Evolutionary conservation across 2,797 vertebrate genomes (phyloP).

Genomic region (Notolepis coatsorum): DNA sequence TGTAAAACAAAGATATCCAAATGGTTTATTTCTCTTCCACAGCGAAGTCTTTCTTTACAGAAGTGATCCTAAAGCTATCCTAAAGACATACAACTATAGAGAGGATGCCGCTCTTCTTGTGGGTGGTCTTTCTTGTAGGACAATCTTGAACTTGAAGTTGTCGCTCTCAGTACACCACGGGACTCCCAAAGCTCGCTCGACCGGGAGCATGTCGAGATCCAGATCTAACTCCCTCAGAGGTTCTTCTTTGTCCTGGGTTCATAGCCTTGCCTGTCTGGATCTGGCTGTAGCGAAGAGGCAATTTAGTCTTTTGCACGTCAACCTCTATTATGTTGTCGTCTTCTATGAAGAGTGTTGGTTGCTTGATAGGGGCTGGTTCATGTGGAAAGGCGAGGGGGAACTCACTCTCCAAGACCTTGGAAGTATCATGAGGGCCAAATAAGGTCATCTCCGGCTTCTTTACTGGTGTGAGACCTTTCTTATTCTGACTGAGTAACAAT

Average conservation of each 20-base stretch:
- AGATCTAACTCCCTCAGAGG: too few species aligned
- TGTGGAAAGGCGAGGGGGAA: conserved; percentile 45
- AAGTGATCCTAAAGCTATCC: too few species aligned
- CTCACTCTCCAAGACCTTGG: conserved; percentile 73
- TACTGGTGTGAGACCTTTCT: conserved; percentile 76
- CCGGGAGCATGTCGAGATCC: too few species aligned
- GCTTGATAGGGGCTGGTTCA: conserved; percentile 80
- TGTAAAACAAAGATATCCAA: too few species aligned
- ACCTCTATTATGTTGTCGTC: conserved; percentile 32
- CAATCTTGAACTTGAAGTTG: too few species aligned
- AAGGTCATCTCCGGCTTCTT: conserved; percentile 85
- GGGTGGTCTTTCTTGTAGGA: too few species aligned
- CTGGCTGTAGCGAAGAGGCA: conserved; percentile 82
- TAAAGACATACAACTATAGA: too few species aligned
- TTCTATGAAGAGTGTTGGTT: conserved; percentile 83
- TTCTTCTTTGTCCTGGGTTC: conserved; percentile 75
- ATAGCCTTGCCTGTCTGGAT: conserved; percentile 84
- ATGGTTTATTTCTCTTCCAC: too few species aligned
- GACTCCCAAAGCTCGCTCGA: too few species aligned
- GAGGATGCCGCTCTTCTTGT: too few species aligned
- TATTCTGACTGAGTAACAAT: conserved; percentile 74
- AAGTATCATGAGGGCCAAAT: conserved; percentile 94
- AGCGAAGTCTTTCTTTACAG: too few species aligned
- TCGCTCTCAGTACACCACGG: too few species aligned
- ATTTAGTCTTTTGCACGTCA: conserved; percentile 31